These are phyloP conservation scores for Gadus chalcogrammus DNA, from an alignment of 2,113 vertebrate genomes.

Conservation along the genomic window DNA sequence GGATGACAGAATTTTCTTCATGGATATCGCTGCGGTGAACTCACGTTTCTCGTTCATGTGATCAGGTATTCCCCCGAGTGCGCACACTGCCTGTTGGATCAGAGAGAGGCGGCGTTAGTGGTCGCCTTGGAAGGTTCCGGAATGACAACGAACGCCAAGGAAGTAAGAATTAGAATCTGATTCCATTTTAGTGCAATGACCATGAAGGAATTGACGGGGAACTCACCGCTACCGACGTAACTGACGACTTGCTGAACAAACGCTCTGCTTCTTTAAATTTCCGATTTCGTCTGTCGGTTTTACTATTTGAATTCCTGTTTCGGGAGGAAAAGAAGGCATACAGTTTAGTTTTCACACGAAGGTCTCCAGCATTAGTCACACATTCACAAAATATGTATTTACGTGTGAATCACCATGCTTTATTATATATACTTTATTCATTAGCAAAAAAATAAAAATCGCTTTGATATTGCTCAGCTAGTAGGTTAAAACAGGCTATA, in stretches of 20 bases:
- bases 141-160: not conserved
- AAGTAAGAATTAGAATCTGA: not conserved
- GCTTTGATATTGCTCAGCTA: no score
- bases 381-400: no score
- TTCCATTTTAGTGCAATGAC: no score
- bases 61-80: constrained; percentile 92
- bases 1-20: no score
- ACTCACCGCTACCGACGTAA: constrained; percentile 95
- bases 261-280: constrained; percentile 98
- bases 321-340: not conserved
- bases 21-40: constrained; percentile 44
- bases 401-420: no score
- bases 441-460: no score
- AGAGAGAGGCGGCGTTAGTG: constrained; percentile 1
- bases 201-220: constrained; percentile 12
- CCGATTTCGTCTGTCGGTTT: constrained; percentile 91
- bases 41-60: constrained; percentile 97
- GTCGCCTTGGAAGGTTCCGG: not conserved
- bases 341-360: no score
- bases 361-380: no score
- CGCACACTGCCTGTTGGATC: constrained; percentile 85
- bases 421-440: no score
- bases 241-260: constrained; percentile 97
- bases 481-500: no score
- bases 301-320: constrained; percentile 93